phyloP scores from a whole-genome alignment of 2,113 vertebrate genomes.

The Anguilla japonica region DNA sequence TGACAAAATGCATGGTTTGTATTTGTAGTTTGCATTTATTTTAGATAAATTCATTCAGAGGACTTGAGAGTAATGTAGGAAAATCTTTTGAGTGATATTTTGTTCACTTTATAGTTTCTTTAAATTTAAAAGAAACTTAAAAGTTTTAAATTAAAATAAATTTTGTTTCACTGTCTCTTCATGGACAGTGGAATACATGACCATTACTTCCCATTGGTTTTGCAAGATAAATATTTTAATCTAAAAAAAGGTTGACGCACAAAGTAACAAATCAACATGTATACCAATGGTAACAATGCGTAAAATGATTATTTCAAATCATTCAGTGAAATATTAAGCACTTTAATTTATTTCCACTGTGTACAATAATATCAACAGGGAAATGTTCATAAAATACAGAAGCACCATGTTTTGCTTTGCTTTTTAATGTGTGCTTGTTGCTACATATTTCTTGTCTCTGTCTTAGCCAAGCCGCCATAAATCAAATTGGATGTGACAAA shows the following conservation, averaged over 20 bases:
- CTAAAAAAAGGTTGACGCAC: neutral
- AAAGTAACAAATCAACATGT: neutral
- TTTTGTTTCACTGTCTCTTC: too few species aligned
- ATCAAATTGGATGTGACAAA: neutral
- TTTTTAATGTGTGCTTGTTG: neutral
- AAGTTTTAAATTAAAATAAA: too few species aligned
- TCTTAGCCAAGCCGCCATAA: neutral
- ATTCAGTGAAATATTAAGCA: too few species aligned
- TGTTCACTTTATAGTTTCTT: too few species aligned
- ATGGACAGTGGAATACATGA: too few species aligned
- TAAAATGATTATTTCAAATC: too few species aligned
- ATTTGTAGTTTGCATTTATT: neutral
- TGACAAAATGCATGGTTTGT: neutral
- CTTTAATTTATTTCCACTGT: neutral
- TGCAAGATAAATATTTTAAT: too few species aligned
- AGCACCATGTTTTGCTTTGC: neutral
- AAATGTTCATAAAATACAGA: neutral
- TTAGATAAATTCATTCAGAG: too few species aligned
- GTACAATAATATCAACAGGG: neutral
- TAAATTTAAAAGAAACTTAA: too few species aligned
- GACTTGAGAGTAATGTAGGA: too few species aligned
- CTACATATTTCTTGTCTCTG: neutral
- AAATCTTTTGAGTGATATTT: too few species aligned
- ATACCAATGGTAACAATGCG: neutral
- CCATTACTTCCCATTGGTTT: too few species aligned